phyloP scores from a whole-genome alignment of 2,888 invertebrate species.

The Schizotus pectinicornis region DNA sequence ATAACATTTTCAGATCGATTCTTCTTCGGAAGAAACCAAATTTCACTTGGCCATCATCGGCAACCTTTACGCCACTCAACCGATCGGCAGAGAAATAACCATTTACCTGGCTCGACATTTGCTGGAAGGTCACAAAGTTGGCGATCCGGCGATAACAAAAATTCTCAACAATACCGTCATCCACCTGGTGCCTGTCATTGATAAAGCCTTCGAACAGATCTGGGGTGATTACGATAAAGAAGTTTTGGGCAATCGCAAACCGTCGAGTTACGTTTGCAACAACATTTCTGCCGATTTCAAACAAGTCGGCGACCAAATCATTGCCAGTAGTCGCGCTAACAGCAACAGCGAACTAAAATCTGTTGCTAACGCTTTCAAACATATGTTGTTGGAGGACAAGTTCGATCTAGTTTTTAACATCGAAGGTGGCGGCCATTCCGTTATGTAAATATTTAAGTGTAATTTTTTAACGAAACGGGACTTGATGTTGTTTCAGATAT shows the following conservation, averaged over 20 bases:
- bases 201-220: constrained; percentile 63
- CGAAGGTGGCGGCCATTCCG: constrained; percentile 74
- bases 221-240: constrained; percentile 57
- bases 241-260: constrained; percentile 41
- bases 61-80: constrained; percentile 81
- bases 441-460: constrained; percentile 55
- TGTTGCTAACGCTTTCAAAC: constrained; percentile 66
- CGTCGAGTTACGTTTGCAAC: constrained; percentile 50
- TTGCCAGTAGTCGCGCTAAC: constrained; percentile 54
- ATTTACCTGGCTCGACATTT: constrained; percentile 84
- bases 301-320: constrained; percentile 73
- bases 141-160: constrained; percentile 68
- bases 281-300: constrained; percentile 57
- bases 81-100: constrained; percentile 83
- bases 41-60: constrained; percentile 85
- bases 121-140: constrained; percentile 69
- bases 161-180: constrained; percentile 76
- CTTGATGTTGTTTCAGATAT: constrained; percentile 39
- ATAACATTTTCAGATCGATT: constrained; percentile 68
- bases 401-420: constrained; percentile 78
- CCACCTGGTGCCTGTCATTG: constrained; percentile 78
- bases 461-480: constrained; percentile 5
- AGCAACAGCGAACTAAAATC: constrained; percentile 59
- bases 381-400: constrained; percentile 68
- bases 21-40: constrained; percentile 77